A percentile compares a stretch with the other conserved stretches of the same genome.
These are phyloP conservation scores for Chelonoidis abingdonii DNA, from an alignment of 2,113 vertebrate genomes.

Conservation along the genomic window DNA sequence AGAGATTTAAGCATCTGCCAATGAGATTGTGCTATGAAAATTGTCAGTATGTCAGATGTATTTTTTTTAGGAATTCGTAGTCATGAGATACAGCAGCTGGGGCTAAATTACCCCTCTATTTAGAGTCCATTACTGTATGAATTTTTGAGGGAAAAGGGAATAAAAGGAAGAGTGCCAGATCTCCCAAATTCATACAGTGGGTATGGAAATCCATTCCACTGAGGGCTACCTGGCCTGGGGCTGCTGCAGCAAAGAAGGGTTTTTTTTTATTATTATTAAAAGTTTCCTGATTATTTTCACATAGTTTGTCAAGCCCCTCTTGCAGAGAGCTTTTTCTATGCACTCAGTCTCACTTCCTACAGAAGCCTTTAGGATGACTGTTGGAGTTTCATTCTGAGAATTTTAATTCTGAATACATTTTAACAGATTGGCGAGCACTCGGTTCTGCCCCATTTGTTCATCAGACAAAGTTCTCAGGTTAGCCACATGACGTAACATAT, in stretches of 20 bases:
- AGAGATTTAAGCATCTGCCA: neutral
- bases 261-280: neutral
- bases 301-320: neutral
- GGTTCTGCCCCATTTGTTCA: neutral
- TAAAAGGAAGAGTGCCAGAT: fast-evolving
- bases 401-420: neutral
- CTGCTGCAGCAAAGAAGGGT: neutral
- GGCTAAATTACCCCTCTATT: neutral
- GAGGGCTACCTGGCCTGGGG: neutral
- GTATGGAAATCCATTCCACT: neutral
- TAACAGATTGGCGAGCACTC: neutral
- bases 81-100: neutral
- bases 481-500: neutral
- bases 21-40: neutral
- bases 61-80: neutral
- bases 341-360: neutral
- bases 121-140: neutral
- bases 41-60: neutral
- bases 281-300: neutral
- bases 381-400: neutral
- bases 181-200: neutral
- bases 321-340: neutral
- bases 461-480: neutral
- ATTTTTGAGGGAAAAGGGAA: neutral
- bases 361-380: neutral